Base-by-base conservation (phyloP, 92 coral and sea anemone genomes). In the Epizoanthus stellaris region DNA sequence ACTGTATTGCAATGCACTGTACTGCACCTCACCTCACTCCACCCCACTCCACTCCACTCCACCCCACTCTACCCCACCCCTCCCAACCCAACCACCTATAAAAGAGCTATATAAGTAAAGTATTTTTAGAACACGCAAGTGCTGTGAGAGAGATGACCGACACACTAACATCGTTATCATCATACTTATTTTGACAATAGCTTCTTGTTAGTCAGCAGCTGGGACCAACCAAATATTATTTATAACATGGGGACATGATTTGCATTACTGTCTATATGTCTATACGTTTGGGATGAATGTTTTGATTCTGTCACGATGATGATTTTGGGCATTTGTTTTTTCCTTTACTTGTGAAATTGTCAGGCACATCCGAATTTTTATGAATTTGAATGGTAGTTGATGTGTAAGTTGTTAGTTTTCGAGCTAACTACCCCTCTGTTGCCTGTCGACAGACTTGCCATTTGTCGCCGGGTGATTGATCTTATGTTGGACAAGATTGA, bases 401-500 rank as follows among this genome's bases (percentile, higher is more conserved):
- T 67, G 21, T 49, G 39, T 53, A 40, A 53, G 1, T 80, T 65
- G 42, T n/a, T 10, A 15, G 17, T 6, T 2, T 45, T 45, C 8
- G 11, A 64, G 23, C 43, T 30, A 66, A 30, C 17, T 66, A 30
- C 10, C 72, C 5, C 25, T 19, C 14, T 45, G 11, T 53, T 47
- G 66, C 67, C 75, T 8, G 30, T 67, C 59, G 43, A 21, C 81
- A 97, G 99, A 62, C 81, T 91, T 67, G 91, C 94, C 43, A 92
- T 90, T 11, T 94, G 98, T 77, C 89, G 93, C 23, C 94, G 92
- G 70, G 93, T 94, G 6, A 75, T 97, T 20, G 99, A 97, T 73
- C 75, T 83, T 67, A 93, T 97, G 59, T 76, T 97, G 75, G 90
- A 91, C 84, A 97, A 94, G 84, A 85, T 97, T 80, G 99, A 97